phyloP scores from a whole-genome alignment of 2,113 vertebrate genomes.

The Oreochromis aureus region DNA sequence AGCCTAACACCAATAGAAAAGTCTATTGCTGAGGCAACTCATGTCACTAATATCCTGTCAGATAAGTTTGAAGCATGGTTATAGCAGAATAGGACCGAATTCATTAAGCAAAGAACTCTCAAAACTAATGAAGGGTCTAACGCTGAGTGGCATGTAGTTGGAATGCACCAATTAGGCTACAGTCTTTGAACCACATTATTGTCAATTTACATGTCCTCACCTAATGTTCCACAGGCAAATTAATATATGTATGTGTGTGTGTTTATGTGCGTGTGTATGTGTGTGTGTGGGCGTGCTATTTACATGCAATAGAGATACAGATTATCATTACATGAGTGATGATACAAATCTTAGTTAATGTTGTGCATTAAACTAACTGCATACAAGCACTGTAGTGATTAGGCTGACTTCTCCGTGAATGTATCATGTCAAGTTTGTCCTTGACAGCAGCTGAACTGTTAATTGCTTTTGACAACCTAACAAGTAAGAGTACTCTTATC shows the following conservation, averaged over 20 bases:
- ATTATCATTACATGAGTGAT: neutral
- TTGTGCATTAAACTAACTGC: conserved; percentile 7
- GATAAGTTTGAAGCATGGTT: neutral
- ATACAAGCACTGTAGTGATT: neutral
- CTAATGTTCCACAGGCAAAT: conserved; percentile 22
- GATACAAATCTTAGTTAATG: conserved; percentile 8
- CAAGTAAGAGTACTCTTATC: neutral
- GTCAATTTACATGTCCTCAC: conserved; percentile 31
- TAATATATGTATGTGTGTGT: neutral
- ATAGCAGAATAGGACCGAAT: conserved; percentile 3
- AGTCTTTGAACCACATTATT: conserved; percentile 18
- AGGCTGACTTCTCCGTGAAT: neutral
- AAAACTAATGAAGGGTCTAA: conserved; percentile 50
- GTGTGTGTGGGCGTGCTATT: neutral
- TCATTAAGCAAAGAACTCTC: conserved; percentile 10
- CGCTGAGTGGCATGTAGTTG: conserved; percentile 44
- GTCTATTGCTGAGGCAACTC: neutral
- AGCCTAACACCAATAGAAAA: neutral
- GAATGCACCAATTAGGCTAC: conserved; percentile 49
- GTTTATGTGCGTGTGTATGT: neutral
- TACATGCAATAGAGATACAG: neutral
- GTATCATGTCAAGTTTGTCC: neutral
- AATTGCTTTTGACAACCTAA: neutral
- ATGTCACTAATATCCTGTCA: conserved; percentile 22
- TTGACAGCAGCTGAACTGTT: neutral